Evolutionary conservation across 2,113 vertebrate species (phyloP), one percentile per base, ranked within the genome.

Genomic region (Pluvianellus socialis): DNA sequence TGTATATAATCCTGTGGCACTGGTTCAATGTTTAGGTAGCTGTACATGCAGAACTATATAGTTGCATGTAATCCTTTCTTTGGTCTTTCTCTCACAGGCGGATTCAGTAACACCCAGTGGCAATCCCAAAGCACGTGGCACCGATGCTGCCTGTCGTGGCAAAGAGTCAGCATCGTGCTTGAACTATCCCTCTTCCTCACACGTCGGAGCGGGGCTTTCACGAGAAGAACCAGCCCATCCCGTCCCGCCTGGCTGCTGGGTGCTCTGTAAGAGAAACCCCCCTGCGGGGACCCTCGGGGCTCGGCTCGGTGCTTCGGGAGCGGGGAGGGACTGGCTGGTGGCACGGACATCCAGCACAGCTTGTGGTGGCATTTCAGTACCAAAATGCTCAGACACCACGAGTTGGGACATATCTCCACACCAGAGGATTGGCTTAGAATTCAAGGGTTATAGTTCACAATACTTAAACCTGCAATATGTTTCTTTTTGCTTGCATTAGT

Each of bases 271-370:
- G 72, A 56, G 72, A 75, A 7, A 23, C 49, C 22, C 58, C 27
- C 8, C 7, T 8, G 1, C 1, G 2, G 18, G 42, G 42, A 58
- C 35, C 35, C 38, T 45, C 1, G 2, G 44, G 71, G 61, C 83
- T 86, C 61, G 32, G 49, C 21, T 45, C 3, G 2, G n/a, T 1
- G 42, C 40, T 56, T 55, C 0, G 6, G 71, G 42, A 40, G 35
- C 0, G 2, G 52, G n/a, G 42, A 49, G 50, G 20, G 47, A 24
- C 38, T 33, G 47, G 33, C 27, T 53, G 18, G 47, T 32, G 55
- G 18, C 65, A 50, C 30, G 35, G 32, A 13, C 10, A 14, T 52
- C 63, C 67, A 65, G 49, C 1, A 2, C 50, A 23, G 45, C 38
- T 52, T 20, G 10, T 12, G 45, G 45, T 44, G 45, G 23, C 28